Evolutionary conservation across 2,797 vertebrate species (phyloP).

Genomic region (Zalophus californianus): DNA sequence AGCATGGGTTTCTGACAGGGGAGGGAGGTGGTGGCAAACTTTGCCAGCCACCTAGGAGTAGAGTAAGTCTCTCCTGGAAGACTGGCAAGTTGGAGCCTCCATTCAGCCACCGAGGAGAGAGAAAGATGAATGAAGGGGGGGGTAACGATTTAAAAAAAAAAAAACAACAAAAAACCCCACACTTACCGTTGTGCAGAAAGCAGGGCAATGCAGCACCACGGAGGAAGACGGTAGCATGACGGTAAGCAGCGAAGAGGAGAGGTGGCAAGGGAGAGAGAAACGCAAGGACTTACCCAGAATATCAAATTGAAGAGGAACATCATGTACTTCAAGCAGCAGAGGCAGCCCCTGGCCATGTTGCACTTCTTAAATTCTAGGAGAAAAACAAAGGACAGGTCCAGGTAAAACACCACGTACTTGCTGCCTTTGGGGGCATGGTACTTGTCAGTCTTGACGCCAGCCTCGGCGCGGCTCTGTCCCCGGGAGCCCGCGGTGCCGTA

Average conservation of each 20-base stretch:
- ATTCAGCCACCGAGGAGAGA: conserved; percentile 65
- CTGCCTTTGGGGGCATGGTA: conserved; percentile 95
- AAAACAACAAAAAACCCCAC: not conserved
- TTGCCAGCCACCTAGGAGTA: conserved; percentile 43
- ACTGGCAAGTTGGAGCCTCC: conserved; percentile 65
- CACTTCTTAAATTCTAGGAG: conserved; percentile 99
- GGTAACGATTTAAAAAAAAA: not conserved
- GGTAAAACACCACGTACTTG: conserved; percentile 99
- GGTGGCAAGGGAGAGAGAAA: conserved; percentile 44
- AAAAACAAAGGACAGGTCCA: conserved; percentile 99
- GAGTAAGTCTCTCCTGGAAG: conserved; percentile 39
- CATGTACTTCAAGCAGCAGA: conserved; percentile 99
- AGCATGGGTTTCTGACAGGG: not conserved
- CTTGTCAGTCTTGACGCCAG: conserved; percentile 91
- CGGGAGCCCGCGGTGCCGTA: conserved; percentile 95
- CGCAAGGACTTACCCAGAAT: conserved; percentile 97
- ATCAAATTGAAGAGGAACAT: conserved; percentile 99
- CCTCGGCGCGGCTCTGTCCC: conserved; percentile 84
- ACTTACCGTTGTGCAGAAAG: conserved; percentile 62
- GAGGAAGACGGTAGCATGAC: not conserved
- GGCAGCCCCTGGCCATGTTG: conserved; percentile 99
- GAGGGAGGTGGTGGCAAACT: conserved; percentile 59
- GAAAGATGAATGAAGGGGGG: not conserved
- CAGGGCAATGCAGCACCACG: conserved; percentile 6
- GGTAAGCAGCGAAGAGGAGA: conserved; percentile 70